Conservation (phyloP, 2,113 vertebrate genomes). For the Diglossa brunneiventris region DNA sequence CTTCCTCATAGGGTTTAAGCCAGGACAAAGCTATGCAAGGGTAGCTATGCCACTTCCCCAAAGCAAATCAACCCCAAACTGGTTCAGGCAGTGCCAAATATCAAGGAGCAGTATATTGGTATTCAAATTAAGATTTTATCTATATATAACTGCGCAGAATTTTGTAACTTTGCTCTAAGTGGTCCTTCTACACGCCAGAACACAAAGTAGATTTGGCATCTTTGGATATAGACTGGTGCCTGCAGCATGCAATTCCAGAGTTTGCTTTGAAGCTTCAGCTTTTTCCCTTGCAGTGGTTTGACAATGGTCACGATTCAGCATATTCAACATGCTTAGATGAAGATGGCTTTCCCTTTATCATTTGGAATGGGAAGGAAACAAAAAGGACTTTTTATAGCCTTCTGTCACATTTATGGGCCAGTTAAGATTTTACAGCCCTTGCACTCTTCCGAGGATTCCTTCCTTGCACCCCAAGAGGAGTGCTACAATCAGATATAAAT, state of each 20-base stretch:
- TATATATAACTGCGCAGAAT: conserved; percentile 1
- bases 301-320: background rate
- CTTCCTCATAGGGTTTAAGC: background rate
- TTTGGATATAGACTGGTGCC: background rate
- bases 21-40: background rate
- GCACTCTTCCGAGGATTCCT: background rate
- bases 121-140: conserved; percentile 50
- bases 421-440: background rate
- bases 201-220: background rate
- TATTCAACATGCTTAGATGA: background rate
- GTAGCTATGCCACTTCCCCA: background rate
- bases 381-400: background rate
- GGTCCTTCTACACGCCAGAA: background rate
- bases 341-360: background rate
- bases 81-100: conserved; percentile 30
- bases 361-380: background rate
- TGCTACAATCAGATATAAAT: background rate
- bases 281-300: background rate
- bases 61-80: conserved; percentile 23
- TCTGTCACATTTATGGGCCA: background rate
- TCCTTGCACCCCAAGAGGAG: background rate
- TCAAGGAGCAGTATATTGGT: background rate
- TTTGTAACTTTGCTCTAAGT: conserved; percentile 13
- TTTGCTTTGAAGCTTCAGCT: conserved; percentile 3
- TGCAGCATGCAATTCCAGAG: background rate